Percentiles rank a stretch among this genome's conserved stretches.
phyloP scores from a whole-genome alignment of 2,113 vertebrate genomes.

The Prietella phreatophila region DNA sequence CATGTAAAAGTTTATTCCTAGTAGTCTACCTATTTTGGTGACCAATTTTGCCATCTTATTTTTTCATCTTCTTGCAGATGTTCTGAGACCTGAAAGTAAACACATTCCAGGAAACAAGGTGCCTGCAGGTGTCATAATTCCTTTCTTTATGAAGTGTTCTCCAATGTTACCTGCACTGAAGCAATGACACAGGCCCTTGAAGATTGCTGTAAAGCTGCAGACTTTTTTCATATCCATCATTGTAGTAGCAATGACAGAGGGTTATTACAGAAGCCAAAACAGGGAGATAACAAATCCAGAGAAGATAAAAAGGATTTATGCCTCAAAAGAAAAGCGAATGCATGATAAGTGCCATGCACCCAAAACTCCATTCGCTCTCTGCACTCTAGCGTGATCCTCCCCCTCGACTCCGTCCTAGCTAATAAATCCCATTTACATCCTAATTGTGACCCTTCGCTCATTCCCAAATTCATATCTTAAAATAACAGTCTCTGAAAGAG shows the following conservation, averaged over 20 bases:
- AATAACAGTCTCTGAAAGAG: slow-evolving; percentile 68
- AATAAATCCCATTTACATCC: slow-evolving; percentile 74
- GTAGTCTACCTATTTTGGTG: not conserved
- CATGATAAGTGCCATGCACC: slow-evolving; percentile 62
- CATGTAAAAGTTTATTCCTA: not conserved
- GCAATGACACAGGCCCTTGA: slow-evolving; percentile 60
- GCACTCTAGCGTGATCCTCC: slow-evolving; percentile 36
- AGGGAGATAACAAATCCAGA: slow-evolving; percentile 61
- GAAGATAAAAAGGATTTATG: slow-evolving; percentile 74
- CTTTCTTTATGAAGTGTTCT: slow-evolving; percentile 51
- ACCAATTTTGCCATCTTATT: not conserved
- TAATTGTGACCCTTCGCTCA: slow-evolving; percentile 70
- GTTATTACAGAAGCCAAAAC: slow-evolving; percentile 69
- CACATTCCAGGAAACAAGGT: slow-evolving; percentile 38
- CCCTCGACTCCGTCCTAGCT: slow-evolving; percentile 53
- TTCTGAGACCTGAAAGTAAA: not conserved
- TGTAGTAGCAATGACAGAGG: slow-evolving; percentile 62
- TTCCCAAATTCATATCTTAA: slow-evolving; percentile 66
- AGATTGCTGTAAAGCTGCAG: slow-evolving; percentile 49
- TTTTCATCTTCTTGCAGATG: not conserved
- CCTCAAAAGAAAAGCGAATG: slow-evolving; percentile 55
- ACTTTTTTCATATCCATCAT: slow-evolving; percentile 63
- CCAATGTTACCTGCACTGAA: slow-evolving; percentile 54
- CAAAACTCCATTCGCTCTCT: slow-evolving; percentile 56
- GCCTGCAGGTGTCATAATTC: slow-evolving; percentile 53